Conservation (phyloP, 2,113 vertebrate genomes). For the Rissa tridactyla region DNA sequence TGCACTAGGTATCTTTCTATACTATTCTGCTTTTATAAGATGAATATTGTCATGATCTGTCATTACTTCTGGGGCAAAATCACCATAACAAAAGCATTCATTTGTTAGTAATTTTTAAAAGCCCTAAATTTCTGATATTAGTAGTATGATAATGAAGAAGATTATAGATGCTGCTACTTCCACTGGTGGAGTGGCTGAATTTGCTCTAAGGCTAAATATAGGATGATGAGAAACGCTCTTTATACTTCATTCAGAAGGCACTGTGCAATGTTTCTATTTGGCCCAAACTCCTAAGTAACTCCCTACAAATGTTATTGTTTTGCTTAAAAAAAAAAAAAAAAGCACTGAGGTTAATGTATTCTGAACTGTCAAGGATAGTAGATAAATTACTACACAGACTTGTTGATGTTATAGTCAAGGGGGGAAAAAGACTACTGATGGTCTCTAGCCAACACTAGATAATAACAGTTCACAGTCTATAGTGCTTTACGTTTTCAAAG, state of each 20-base stretch:
- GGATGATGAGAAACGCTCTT: neutral
- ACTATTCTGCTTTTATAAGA: neutral
- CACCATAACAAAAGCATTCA: neutral
- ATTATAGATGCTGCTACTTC: neutral
- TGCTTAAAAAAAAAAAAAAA: neutral
- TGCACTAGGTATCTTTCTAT: neutral
- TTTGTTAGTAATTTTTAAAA: neutral
- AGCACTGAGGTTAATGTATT: neutral
- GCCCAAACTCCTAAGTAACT: neutral
- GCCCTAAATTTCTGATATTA: neutral
- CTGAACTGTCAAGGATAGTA: neutral
- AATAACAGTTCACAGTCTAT: neutral
- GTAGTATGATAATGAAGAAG: neutral
- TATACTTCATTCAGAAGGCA: neutral
- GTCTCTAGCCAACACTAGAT: neutral
- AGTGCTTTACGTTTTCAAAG: neutral
- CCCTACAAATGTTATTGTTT: slow-evolving; percentile 2
- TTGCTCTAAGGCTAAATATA: neutral
- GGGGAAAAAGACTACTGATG: neutral
- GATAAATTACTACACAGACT: neutral
- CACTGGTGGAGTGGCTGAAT: neutral
- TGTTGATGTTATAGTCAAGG: neutral
- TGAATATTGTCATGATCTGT: neutral
- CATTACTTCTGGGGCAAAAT: neutral
- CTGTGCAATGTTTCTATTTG: neutral